Evolutionary conservation across 2,888 invertebrate species (phyloP).

Genomic region (Opisthograptis luteolata): DNA sequence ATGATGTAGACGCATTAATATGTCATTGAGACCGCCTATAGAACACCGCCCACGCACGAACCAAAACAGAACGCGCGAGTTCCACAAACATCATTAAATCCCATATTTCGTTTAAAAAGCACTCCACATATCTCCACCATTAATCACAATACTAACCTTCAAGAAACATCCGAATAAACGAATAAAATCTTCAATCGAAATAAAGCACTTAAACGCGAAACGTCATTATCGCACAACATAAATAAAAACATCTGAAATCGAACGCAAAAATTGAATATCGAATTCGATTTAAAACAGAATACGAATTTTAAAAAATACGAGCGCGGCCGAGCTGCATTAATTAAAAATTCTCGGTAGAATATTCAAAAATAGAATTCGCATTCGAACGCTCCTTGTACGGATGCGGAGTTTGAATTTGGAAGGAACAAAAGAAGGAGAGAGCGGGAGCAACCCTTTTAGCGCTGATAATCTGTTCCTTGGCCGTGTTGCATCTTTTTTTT

Average conservation of each 20-base stretch:
- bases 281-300: constrained; percentile 82
- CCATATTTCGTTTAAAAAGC: constrained; percentile 84
- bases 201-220: constrained; percentile 84
- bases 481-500: constrained; percentile 78
- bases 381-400: constrained; percentile 84
- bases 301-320: constrained; percentile 82
- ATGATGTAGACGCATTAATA: constrained; percentile 57
- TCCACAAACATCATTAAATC: constrained; percentile 82
- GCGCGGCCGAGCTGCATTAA: constrained; percentile 81
- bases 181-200: constrained; percentile 79
- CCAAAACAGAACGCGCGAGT: constrained; percentile 67
- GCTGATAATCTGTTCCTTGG: constrained; percentile 84
- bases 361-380: constrained; percentile 85
- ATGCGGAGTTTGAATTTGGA: constrained; percentile 82
- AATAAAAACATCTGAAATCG: constrained; percentile 81
- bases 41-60: constrained; percentile 60
- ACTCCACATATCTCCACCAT: constrained; percentile 82
- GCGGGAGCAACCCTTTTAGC: constrained; percentile 85
- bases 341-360: constrained; percentile 85
- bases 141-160: constrained; percentile 78
- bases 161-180: constrained; percentile 79
- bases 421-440: constrained; percentile 81
- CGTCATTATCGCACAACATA: constrained; percentile 84
- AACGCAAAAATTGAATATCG: constrained; percentile 84
- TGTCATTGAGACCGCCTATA: constrained; percentile 64